Base-by-base conservation (phyloP, 2,888 invertebrate species). In the Perizoma affinitatum region DNA sequence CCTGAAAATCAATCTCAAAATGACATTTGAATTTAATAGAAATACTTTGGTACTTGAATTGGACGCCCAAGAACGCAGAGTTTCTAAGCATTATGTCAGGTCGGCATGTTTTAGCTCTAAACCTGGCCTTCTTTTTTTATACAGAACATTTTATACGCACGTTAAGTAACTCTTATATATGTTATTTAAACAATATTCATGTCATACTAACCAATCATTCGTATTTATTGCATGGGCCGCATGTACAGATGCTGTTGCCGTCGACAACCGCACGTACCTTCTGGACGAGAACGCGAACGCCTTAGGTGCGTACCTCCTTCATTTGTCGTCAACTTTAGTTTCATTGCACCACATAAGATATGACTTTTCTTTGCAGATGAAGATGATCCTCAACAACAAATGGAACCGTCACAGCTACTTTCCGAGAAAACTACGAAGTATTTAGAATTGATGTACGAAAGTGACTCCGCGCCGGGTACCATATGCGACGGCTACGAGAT, bases 221-320 rank as follows among this genome's bases (percentile, higher is more conserved):
- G 62, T 73, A 64, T 72, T 22, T 82, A 80, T 75, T 79, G 89
- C 90, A 90, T 86, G 87, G 72, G 67, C 74, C 80, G 90, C 90
- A 90, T 89, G 90, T 75, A 89, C 93, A 94, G 94, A 94, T 93
- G 95, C 96, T 87, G 95, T 95, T 93, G 95, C 95, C 83, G 94
- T 96, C 87, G 95, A 95, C 94, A 96, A 96, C 93, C 94, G 94
- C 92, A 95, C 95, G 88, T 96, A 96, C 93, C 95, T 95, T 91
- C 94, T 95, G 83, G 96, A 96, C 92, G 94, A 95, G 91, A 95
- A 95, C 92, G 94, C 94, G 91, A 95, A 95, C 89, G 82, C 90
- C 76, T 67, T 90, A 84, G 94, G 94, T 90, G 88, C 42, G 66
- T 70, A 57, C 50, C 57, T 47, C 78, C 78, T 72, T 63, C 44